A percentile compares a stretch with the other conserved stretches of the same genome.
These are phyloP conservation scores for Tribolium madens DNA, from an alignment of 1,140 invertebrate species.

Conservation along the genomic window DNA sequence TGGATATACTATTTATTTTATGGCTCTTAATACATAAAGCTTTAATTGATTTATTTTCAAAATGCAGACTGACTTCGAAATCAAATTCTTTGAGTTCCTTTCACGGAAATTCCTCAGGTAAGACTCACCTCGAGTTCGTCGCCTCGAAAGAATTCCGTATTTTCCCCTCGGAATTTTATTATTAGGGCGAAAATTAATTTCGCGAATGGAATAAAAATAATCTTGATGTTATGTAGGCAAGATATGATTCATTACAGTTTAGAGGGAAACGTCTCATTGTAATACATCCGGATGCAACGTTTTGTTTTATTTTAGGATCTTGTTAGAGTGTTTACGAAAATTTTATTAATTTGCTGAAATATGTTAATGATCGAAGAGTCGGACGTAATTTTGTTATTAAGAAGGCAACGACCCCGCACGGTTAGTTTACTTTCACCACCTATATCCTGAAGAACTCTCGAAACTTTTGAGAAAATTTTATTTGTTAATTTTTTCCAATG, in stretches of 20 bases:
- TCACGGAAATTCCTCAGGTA: constrained; percentile 25
- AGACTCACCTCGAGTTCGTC: constrained; percentile 28
- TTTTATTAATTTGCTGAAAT: constrained; percentile 19
- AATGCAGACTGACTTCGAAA: constrained; percentile 13
- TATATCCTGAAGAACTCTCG: constrained; percentile 32
- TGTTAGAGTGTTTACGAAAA: background rate
- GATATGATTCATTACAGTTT: background rate
- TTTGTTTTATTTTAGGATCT: constrained; percentile 2
- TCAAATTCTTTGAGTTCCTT: constrained; percentile 1
- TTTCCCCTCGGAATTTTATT: background rate
- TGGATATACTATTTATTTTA: constrained; percentile 27
- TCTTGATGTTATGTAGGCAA: background rate
- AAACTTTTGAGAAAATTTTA: constrained; percentile 30
- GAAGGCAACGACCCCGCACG: constrained; percentile 49
- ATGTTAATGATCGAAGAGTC: constrained; percentile 34
- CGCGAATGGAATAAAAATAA: constrained; percentile 10
- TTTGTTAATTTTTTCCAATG: background rate
- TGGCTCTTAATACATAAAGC: background rate
- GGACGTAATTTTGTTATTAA: constrained; percentile 44
- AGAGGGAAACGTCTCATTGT: constrained; percentile 18
- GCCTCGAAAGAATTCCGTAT: constrained; percentile 16
- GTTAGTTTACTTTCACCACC: constrained; percentile 47
- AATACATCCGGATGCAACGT: constrained; percentile 2
- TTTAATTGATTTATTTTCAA: constrained; percentile 18
- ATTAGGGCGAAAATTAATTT: background rate